Evolutionary conservation across 2,113 vertebrate species (phyloP), one percentile per base, ranked within the genome.

Genomic region (Corythornis madagascariensis): DNA sequence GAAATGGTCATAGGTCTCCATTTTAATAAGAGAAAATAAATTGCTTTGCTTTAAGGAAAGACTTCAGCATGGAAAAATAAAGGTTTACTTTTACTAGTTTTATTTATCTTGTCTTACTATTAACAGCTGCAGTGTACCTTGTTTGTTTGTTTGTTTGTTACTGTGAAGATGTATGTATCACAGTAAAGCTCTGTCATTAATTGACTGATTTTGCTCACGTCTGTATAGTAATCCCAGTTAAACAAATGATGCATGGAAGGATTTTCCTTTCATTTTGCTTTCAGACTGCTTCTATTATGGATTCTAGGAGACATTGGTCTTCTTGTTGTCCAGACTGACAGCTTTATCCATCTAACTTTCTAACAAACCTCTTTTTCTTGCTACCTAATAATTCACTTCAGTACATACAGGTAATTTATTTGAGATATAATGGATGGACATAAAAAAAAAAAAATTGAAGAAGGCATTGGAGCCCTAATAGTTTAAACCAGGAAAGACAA

Each of bases 101-200:
- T 63, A 43, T 80, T 83, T 92, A 50, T 80, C 47, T 87, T 86
- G 60, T 26, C 18, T 92, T n/a, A 11, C 29, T 71, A 20, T 86
- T 82, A 70, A 61, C 76, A 83, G 45, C 72, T 75, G 53, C 43
- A 35, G 40, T 78, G 17, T 52, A 83, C 35, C 29, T 91, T 95
- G n/a, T 85, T 93, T 50, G 48, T 50, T 93, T 50, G 48, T 50
- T 50, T 50, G 21, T 50, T 50, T 50, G 48, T 50, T 50, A 24
- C 21, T 88, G 25, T 81, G 76, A 91, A 93, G 50, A 83, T 45
- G 57, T 82, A 73, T 86, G 78, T 80, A 59, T 92, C 70, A 78
- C 40, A 88, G 64, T 83, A 71, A 93, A 90, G 60, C 83, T 67
- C 56, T 60, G 48, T 81, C 73, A 83, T 95, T 88, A 85, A 75